Conservation (phyloP, 2,888 invertebrate species). For the Agrotis exclamationis region DNA sequence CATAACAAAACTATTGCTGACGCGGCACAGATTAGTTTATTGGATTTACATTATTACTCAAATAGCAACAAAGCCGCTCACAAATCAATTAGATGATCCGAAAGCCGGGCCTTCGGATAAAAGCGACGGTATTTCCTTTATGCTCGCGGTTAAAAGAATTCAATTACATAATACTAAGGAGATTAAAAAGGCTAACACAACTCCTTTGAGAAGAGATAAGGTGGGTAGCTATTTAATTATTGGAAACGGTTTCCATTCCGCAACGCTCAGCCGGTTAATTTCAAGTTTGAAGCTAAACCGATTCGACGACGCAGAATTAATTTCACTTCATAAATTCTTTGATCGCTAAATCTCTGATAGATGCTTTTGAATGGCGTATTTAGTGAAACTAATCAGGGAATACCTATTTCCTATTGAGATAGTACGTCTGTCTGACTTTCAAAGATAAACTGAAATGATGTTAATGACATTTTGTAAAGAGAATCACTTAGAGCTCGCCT, state of each 20-base stretch:
- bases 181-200: constrained; percentile 88
- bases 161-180: constrained; percentile 88
- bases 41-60: constrained; percentile 71
- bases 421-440: not conserved
- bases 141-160: constrained; percentile 88
- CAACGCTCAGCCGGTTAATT: constrained; percentile 71
- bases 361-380: constrained; percentile 42
- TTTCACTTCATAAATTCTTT: constrained; percentile 69
- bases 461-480: constrained; percentile 10
- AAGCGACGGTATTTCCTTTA: constrained; percentile 86
- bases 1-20: constrained; percentile 53
- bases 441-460: not conserved
- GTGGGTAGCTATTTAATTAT: constrained; percentile 84
- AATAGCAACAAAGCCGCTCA: constrained; percentile 77
- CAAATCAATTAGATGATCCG: constrained; percentile 85
- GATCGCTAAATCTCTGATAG: constrained; percentile 60
- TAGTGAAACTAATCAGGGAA: constrained; percentile 33
- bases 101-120: constrained; percentile 83
- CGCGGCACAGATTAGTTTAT: constrained; percentile 55
- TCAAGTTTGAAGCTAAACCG: constrained; percentile 70
- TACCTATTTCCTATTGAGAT: constrained; percentile 11
- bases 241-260: constrained; percentile 74
- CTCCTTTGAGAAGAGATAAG: constrained; percentile 85
- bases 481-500: not conserved
- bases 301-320: constrained; percentile 69